Evolutionary conservation across 1,140 invertebrate species (phyloP), one percentile per base, ranked within the genome.

Genomic region (Dufourea novaeangliae): DNA sequence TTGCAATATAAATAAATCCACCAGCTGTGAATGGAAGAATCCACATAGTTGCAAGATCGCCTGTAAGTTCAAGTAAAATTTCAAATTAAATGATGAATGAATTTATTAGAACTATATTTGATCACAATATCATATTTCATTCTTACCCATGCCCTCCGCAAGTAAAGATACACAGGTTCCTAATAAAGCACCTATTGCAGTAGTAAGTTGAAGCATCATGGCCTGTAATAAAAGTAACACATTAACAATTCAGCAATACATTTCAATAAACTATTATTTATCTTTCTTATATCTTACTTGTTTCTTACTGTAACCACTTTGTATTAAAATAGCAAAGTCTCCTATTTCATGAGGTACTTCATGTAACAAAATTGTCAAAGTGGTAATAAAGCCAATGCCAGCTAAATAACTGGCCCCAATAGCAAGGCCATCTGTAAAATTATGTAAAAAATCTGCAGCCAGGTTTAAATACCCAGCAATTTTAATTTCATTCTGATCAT

Each of bases 331-430:
- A 41, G 98, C 98, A 94, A 98, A 99, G 93, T 99, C 98, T 64
- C 98, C 98, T 90, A 99, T 99, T 94, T 99, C 98, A 93, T 99
- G 98, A 63, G 98, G 98, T 78, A 99, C 96, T 94, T 99, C 98
- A 92, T 99, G 98, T 44, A 99, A 93, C 34, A 99, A 93, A 88
- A 99, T 98, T 1, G 97, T 99, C 32, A 98, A 92, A 25, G 98
- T 99, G 8, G 98, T 99, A 8, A 99, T 94, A 56, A 97, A 94
- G 17, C 97, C 97, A 82, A 97, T 93, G 11, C 98, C 98, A 83
- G 97, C 97, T 80, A 99, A 94, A 91, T 96, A 99, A n/a, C 98
- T 98, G 11, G 98, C 98, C 62, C 98, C 98, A 90, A 99, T 99
- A 37, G 98, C 98, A 34, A 99, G 90, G 46, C 98, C 98, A 95